phyloP scores from a whole-genome alignment of 2,888 invertebrate genomes.

The Tetranychus piercei region DNA sequence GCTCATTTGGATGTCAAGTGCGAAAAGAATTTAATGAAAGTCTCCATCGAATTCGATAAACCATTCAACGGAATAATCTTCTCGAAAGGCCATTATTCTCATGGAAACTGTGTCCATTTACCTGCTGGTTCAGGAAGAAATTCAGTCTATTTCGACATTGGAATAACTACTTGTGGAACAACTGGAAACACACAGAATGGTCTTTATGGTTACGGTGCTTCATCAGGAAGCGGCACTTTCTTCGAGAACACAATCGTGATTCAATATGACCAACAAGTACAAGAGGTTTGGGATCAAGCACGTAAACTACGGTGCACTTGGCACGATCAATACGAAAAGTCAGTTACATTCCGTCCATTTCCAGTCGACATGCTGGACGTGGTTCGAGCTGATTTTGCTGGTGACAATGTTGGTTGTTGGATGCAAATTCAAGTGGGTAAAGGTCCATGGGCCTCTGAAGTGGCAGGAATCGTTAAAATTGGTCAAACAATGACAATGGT shows the following conservation, averaged over 20 bases:
- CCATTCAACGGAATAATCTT: conserved; percentile 89
- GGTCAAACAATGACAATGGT: conserved; percentile 96
- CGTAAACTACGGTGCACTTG: conserved; percentile 76
- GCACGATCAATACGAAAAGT: conserved; percentile 88
- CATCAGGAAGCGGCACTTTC: conserved; percentile 72
- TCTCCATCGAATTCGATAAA: conserved; percentile 77
- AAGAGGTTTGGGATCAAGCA: conserved; percentile 84
- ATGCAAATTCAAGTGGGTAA: conserved; percentile 64
- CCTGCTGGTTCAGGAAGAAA: conserved; percentile 69
- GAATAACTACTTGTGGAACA: conserved; percentile 75
- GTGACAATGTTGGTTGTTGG: conserved; percentile 89
- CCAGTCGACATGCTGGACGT: conserved; percentile 87
- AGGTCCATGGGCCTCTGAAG: conserved; percentile 76
- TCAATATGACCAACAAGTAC: conserved; percentile 51
- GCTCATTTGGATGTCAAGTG: conserved; percentile 79
- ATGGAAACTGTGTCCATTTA: conserved; percentile 72
- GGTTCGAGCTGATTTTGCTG: conserved; percentile 80
- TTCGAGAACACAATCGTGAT: conserved; percentile 84
- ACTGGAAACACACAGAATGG: conserved; percentile 55
- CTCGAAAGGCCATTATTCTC: conserved; percentile 75
- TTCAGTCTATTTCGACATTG: conserved; percentile 72
- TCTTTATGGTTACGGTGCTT: conserved; percentile 65
- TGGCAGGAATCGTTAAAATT: conserved; percentile 77
- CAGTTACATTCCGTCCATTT: conserved; percentile 80
- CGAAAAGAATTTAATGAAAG: conserved; percentile 81